Base-by-base conservation (phyloP, 2,888 invertebrate genomes). In the Nasonia oneida region DNA sequence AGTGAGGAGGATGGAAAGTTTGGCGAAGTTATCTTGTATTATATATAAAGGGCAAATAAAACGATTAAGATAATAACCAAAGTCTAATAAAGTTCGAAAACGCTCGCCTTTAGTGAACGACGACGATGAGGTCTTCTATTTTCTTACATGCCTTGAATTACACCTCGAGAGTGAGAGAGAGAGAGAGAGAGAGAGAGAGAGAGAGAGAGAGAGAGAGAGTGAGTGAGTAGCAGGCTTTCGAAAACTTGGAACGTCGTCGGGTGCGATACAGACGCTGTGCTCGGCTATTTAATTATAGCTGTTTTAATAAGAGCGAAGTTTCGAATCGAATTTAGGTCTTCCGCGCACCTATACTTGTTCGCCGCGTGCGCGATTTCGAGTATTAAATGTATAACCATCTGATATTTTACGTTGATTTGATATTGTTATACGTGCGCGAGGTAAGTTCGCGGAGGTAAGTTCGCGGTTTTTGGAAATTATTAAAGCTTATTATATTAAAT, bases 251-350 rank as follows among this genome's bases (percentile, higher is more conserved):
- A 57, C 29, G 80, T 70, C 47, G 37, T 12, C 14, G 37, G 67
- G 33, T 53, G 74, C 57, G 57, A n/a, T 53, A 61, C 47, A 79
- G 64, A 74, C 33, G 61, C 57, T 23, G 3, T 15, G 10, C 64
- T 50, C 33, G n/a, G 76, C 70, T 84, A 84, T 76, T 81, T 81
- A 81, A 70, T 83, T 78, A 83, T 33, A 76, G 81, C 42, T 78
- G 84, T 39, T 84, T 84, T 74, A 84, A 84, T 71, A 70, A 76
- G 57, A 53, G n/a, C 37, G 18, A 61, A 83, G 78, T 83, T 78
- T 42, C 18, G 37, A 23, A 78, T 67, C 61, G 42, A 77, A 42
- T 78, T 73, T 76, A 53, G 57, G 77, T 77, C 61, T 53, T 77
- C 37, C 39, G 61, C 39, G 23, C 29, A 29, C 23, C 88, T 18